phyloP scores from a whole-genome alignment of 2,888 invertebrate species.

The Malthinus seriepunctatus region DNA sequence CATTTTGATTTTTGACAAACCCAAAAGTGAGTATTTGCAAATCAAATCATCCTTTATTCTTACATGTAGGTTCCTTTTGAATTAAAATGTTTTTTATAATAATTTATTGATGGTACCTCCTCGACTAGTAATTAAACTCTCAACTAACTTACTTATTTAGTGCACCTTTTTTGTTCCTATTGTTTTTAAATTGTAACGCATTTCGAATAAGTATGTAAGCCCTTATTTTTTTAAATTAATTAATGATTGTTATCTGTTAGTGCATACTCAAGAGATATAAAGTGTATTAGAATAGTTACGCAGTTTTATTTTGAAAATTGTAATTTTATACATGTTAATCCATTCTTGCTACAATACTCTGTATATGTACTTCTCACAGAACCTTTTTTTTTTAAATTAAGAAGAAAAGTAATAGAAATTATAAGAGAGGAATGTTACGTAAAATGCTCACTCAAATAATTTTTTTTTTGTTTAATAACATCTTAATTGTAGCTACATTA shows the following conservation, averaged over 20 bases:
- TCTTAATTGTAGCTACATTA: slow-evolving; percentile 22
- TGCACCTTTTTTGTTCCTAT: not conserved
- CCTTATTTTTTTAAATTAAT: slow-evolving; percentile 12
- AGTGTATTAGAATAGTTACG: slow-evolving; percentile 24
- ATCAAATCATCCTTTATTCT: not conserved
- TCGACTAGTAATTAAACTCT: slow-evolving; percentile 1
- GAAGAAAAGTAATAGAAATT: not conserved
- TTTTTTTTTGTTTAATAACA: slow-evolving; percentile 1
- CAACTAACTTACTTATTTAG: not conserved
- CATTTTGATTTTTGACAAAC: too few species aligned
- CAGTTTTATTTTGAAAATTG: slow-evolving; percentile 15
- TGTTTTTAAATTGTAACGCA: slow-evolving; percentile 2
- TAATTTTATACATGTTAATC: not conserved
- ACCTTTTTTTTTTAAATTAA: not conserved
- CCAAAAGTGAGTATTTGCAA: too few species aligned
- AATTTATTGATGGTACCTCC: not conserved
- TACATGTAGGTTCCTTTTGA: not conserved
- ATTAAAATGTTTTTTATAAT: not conserved
- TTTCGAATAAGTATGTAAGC: slow-evolving; percentile 1
- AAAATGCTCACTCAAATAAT: slow-evolving; percentile 5
- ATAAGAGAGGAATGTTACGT: slow-evolving; percentile 5
- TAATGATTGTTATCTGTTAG: slow-evolving; percentile 21
- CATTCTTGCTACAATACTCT: slow-evolving; percentile 12
- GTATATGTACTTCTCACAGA: slow-evolving; percentile 23
- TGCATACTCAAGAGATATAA: slow-evolving; percentile 22